phyloP scores from a whole-genome alignment of 2,113 vertebrate genomes.

The Himantopus leucocephalus region DNA sequence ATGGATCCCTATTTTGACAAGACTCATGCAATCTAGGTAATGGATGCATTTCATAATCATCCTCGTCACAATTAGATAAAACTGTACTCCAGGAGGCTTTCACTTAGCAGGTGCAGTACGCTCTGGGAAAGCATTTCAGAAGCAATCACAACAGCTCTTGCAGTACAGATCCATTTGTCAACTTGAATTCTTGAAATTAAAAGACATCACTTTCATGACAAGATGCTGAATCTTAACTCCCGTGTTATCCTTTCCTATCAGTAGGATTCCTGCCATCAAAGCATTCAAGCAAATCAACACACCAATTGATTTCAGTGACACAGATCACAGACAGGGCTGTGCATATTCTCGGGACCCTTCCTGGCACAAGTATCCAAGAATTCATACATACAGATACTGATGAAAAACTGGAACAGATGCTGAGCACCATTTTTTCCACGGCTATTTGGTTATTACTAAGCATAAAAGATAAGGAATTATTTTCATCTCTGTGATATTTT shows the following conservation, averaged over 20 bases:
- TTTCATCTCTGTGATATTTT: background rate
- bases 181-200: background rate
- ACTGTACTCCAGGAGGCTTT: background rate
- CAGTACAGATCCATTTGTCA: background rate
- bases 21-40: background rate
- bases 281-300: background rate
- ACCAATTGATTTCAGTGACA: background rate
- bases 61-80: background rate
- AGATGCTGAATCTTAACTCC: background rate
- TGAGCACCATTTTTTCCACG: background rate
- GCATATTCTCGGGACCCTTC: background rate
- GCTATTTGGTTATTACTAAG: no score
- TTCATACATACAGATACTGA: no score
- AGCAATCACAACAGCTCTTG: background rate
- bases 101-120: background rate
- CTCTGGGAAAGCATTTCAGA: background rate
- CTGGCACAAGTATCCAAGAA: background rate
- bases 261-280: background rate
- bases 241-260: background rate
- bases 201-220: background rate
- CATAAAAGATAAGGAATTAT: background rate
- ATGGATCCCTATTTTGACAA: background rate
- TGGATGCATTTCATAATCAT: background rate
- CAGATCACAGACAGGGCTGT: fast-evolving
- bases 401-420: background rate